These are phyloP conservation scores for Ectobius pallidus DNA, from an alignment of 2,888 invertebrate genomes.

Conservation along the genomic window DNA sequence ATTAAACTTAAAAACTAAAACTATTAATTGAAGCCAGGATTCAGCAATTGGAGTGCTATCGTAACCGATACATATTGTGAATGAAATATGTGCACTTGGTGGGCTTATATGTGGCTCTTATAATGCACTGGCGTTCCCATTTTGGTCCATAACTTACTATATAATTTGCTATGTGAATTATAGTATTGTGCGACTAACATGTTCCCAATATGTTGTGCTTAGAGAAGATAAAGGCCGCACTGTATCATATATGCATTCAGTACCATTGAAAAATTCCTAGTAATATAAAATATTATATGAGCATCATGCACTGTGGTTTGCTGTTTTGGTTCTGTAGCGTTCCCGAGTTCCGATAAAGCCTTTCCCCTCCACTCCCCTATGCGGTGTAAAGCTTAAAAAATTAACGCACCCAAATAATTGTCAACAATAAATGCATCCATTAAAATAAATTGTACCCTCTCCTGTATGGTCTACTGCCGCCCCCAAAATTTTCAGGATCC, in stretches of 20 bases:
- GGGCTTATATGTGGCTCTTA: too few relatives aligned
- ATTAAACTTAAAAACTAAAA: too few relatives aligned
- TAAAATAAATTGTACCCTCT: constrained; percentile 32
- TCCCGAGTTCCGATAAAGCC: neutral
- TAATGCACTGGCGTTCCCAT: neutral
- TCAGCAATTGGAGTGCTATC: too few relatives aligned
- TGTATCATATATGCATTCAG: neutral
- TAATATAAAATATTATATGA: neutral
- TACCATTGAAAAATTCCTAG: neutral
- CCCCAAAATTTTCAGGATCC: constrained; percentile 5
- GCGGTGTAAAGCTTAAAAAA: constrained; percentile 13
- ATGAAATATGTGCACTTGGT: too few relatives aligned
- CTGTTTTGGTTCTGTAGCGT: neutral
- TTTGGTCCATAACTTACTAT: too few relatives aligned
- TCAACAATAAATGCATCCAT: constrained; percentile 35
- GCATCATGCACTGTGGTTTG: constrained; percentile 1
- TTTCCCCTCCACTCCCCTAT: neutral
- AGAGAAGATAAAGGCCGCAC: neutral
- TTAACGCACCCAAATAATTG: constrained; percentile 29
- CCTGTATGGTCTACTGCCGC: neutral
- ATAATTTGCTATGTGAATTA: neutral
- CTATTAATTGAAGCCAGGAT: too few relatives aligned
- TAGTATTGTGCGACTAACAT: neutral
- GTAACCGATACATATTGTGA: too few relatives aligned
- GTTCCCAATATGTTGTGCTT: neutral